These are phyloP conservation scores for Apis laboriosa DNA, from an alignment of 1,140 invertebrate genomes.

Conservation along the genomic window DNA sequence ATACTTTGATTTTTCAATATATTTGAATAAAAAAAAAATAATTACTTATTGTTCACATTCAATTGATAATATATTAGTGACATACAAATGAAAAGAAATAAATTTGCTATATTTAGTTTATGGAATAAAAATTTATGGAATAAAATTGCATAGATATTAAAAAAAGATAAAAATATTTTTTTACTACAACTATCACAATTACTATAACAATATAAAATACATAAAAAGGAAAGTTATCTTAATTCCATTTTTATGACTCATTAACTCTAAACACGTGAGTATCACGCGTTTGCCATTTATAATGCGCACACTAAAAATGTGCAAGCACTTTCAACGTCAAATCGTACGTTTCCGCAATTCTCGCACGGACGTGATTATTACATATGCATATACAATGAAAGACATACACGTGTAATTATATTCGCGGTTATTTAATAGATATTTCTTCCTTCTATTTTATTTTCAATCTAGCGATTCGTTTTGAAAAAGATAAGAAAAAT, in stretches of 20 bases:
- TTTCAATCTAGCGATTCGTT: not conserved
- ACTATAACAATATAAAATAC: not conserved
- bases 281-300: conserved; percentile 12
- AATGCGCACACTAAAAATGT: conserved; percentile 9
- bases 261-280: conserved; percentile 39
- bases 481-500: not conserved
- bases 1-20: no score
- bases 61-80: not conserved
- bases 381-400: conserved; percentile 8
- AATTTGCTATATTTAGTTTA: not conserved
- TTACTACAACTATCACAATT: not conserved
- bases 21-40: not conserved
- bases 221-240: conserved; percentile 24
- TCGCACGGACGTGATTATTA: conserved; percentile 19
- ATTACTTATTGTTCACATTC: not conserved
- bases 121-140: not conserved
- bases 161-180: not conserved
- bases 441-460: not conserved
- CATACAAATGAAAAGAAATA: not conserved
- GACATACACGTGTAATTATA: not conserved
- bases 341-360: conserved; percentile 29
- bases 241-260: conserved; percentile 17
- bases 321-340: conserved; percentile 35
- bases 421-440: not conserved
- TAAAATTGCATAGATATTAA: not conserved